A percentile compares a stretch with the other conserved stretches of the same genome.
Evolutionary conservation across 2,888 invertebrate genomes (phyloP).

Genomic region (Oscheius myriophilus): DNA sequence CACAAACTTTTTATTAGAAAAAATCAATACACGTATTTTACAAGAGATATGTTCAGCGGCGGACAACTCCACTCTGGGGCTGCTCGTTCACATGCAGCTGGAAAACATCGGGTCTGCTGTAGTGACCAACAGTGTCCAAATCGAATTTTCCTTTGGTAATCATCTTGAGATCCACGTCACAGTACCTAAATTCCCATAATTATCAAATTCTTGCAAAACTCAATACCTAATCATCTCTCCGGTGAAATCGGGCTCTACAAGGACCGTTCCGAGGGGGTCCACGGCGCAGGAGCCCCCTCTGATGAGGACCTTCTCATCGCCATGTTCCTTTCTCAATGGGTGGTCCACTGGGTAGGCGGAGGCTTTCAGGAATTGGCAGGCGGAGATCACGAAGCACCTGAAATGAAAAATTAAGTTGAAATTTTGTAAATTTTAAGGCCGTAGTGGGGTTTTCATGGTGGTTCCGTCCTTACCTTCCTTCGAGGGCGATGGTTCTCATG

Average conservation of each 20-base stretch:
- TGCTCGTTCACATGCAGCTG: slow-evolving; percentile 51
- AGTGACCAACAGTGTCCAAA: slow-evolving; percentile 58
- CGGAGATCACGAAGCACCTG: slow-evolving; percentile 65
- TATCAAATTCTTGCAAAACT: background rate
- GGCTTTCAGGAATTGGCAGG: slow-evolving; percentile 61
- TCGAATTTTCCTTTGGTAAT: slow-evolving; percentile 58
- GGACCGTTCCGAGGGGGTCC: slow-evolving; percentile 61
- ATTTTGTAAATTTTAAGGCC: no score
- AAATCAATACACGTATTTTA: no score
- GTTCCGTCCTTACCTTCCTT: slow-evolving; percentile 51
- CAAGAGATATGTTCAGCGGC: slow-evolving; percentile 7
- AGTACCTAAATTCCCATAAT: slow-evolving; percentile 22
- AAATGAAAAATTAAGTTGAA: background rate
- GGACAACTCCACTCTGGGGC: slow-evolving; percentile 32
- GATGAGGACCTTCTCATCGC: slow-evolving; percentile 55
- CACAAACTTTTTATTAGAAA: no score
- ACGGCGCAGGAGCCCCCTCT: slow-evolving; percentile 66
- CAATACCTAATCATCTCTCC: slow-evolving; percentile 39
- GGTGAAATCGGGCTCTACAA: slow-evolving; percentile 57
- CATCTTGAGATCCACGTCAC: slow-evolving; percentile 46
- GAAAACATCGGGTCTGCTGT: slow-evolving; percentile 57
- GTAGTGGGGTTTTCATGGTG: no score
- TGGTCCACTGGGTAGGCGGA: slow-evolving; percentile 60
- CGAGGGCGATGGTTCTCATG: slow-evolving; percentile 64
- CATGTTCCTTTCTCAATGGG: slow-evolving; percentile 42